These are phyloP conservation scores for Megaceryle maxima DNA, from an alignment of 2,113 vertebrate species.

Conservation along the genomic window DNA sequence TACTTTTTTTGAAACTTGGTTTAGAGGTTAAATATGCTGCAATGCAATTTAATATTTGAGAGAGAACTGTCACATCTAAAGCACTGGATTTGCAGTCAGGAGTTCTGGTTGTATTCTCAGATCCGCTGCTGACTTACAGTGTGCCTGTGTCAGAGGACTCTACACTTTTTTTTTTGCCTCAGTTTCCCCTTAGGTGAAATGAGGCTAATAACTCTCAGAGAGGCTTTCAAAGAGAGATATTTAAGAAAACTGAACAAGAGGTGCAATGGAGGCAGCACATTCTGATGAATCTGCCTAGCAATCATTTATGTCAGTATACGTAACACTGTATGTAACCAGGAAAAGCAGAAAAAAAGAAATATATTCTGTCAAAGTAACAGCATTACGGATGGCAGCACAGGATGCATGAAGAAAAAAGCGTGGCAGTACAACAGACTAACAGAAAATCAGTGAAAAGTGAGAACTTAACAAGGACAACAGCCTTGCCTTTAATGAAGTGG, in stretches of 20 bases:
- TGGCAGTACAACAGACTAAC: not conserved
- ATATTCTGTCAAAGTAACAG: not conserved
- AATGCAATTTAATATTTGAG: not conserved
- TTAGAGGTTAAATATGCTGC: not conserved
- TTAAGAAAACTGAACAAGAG: not conserved
- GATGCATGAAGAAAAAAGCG: not conserved
- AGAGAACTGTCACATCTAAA: not conserved
- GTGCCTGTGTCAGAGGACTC: not conserved
- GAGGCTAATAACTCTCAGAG: not conserved
- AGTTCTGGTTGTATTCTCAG: not conserved
- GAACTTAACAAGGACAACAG: not conserved
- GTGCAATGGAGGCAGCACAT: not conserved
- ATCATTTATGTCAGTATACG: not conserved
- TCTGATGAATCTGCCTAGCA: not conserved
- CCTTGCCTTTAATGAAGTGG: not conserved
- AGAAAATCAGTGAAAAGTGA: not conserved
- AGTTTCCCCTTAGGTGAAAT: not conserved
- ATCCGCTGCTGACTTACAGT: not conserved
- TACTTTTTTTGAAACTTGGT: not conserved
- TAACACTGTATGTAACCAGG: not conserved
- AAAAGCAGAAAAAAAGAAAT: not conserved
- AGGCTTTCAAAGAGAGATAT: not conserved
- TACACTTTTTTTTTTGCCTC: not conserved
- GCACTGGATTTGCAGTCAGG: not conserved
- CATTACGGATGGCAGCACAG: not conserved